Conservation (phyloP, 2,113 vertebrate genomes). For the Odobenus rosmarus region DNA sequence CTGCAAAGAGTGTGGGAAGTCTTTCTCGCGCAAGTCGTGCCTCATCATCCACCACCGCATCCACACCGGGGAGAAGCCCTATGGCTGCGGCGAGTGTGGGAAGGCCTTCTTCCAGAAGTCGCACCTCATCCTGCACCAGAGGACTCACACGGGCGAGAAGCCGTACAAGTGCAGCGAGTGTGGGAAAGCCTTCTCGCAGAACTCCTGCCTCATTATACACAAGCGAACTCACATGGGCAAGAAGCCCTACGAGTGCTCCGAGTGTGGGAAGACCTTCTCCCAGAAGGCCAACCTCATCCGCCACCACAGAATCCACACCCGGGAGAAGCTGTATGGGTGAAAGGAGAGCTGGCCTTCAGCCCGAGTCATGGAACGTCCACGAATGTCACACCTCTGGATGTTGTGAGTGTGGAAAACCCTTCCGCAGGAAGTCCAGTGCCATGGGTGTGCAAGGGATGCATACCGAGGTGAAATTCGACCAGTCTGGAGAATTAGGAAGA, state of each 20-base stretch:
- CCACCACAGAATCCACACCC: neutral
- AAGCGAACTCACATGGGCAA: neutral
- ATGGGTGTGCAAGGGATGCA: no score
- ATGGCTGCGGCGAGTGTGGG: neutral
- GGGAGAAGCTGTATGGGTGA: neutral
- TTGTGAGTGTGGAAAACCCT: neutral
- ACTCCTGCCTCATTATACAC: neutral
- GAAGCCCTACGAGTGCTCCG: neutral
- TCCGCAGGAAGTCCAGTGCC: neutral
- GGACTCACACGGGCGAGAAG: neutral
- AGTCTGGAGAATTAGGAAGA: neutral
- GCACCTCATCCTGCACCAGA: neutral
- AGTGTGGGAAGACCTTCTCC: neutral
- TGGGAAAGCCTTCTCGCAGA: neutral
- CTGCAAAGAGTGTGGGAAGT: neutral
- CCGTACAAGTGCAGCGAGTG: neutral
- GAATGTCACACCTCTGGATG: neutral
- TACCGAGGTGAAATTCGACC: neutral
- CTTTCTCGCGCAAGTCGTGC: neutral
- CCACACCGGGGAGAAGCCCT: neutral
- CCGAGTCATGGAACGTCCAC: neutral
- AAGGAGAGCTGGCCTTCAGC: neutral
- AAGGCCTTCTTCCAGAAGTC: constrained; percentile 17
- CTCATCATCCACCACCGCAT: neutral
- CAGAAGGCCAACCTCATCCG: neutral